Base-by-base conservation (phyloP, 2,113 vertebrate genomes). In the Aix galericulata region DNA sequence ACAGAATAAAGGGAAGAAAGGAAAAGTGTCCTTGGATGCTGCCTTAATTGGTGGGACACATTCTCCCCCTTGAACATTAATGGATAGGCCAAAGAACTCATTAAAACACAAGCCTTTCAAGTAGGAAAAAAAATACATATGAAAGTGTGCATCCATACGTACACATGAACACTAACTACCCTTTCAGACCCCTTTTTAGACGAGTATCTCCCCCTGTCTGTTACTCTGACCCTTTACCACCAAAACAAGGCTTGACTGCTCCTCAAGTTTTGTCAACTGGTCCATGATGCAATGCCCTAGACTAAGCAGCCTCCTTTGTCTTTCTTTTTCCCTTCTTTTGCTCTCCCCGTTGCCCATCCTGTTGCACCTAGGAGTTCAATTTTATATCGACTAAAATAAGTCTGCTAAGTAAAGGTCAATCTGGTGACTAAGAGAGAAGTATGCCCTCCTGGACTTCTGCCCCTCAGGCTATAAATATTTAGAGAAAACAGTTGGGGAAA, bases 341-440 rank as follows among this genome's bases (percentile, higher is more conserved):
- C 58, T 86, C 40, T 88, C n/a, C n/a, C 29, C 58, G 44, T 21
- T 55, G 58, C 53, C 21, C 27, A 42, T 34, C n/a, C 48, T 62
- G n/a, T 31, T 89, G 74, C 31, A 69, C 83, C 77, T 36, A 44
- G 0, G 9, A 79, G 74, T n/a, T 62, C 68, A 84, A 36, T 88
- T 93, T 91, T 78, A 91, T 27, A 71, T 0, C 1, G 29, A 58
- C 73, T 75, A 92, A 97, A 93, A 88, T 91, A 96, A 86, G 53
- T 34, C 64, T 80, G 46, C 85, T 75, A 91, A 92, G 71, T 75
- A 96, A 96, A 95, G 92, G 86, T 92, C 95, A 97, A 81, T 69
- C 74, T 87, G 58, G 63, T 2, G 6, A 91, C 77, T 91, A 73
- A 79, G 81, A 89, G 66, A 88, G 80, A 86, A 80, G 36, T 25